Evolutionary conservation across 2,113 vertebrate species (phyloP).

Genomic region (Picathartes gymnocephalus): DNA sequence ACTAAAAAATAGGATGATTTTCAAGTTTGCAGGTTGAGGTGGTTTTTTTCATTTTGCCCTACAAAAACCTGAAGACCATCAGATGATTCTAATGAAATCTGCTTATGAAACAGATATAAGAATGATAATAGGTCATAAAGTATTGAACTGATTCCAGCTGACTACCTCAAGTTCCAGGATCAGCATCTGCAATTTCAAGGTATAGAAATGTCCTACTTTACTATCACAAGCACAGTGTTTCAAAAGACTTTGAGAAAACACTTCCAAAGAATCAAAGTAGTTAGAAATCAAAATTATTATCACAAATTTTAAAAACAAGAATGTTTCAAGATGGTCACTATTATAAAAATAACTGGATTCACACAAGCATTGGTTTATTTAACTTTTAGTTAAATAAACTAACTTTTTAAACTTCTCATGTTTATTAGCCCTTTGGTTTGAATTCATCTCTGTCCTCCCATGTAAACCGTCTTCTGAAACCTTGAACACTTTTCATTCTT

Average conservation of each 20-base stretch:
- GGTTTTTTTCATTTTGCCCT: not conserved
- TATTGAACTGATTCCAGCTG: not conserved
- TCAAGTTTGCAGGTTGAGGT: not conserved
- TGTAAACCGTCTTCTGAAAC: not conserved
- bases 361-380: not conserved
- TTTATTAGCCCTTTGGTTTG: not conserved
- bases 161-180: not conserved
- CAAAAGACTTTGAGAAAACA: not conserved
- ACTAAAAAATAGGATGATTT: not conserved
- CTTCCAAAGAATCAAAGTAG: not conserved
- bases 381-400: not conserved
- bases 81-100: not conserved
- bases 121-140: not conserved
- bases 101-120: not conserved
- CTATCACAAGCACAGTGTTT: not conserved
- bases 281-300: not conserved
- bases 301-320: not conserved
- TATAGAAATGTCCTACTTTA: not conserved
- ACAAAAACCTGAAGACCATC: not conserved
- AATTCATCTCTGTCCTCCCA: not conserved
- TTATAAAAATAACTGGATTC: not conserved
- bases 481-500: not conserved
- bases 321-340: not conserved
- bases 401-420: not conserved
- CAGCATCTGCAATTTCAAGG: not conserved